Evolutionary conservation across 2,113 vertebrate genomes (phyloP).

Genomic region (Fukomys damarensis): DNA sequence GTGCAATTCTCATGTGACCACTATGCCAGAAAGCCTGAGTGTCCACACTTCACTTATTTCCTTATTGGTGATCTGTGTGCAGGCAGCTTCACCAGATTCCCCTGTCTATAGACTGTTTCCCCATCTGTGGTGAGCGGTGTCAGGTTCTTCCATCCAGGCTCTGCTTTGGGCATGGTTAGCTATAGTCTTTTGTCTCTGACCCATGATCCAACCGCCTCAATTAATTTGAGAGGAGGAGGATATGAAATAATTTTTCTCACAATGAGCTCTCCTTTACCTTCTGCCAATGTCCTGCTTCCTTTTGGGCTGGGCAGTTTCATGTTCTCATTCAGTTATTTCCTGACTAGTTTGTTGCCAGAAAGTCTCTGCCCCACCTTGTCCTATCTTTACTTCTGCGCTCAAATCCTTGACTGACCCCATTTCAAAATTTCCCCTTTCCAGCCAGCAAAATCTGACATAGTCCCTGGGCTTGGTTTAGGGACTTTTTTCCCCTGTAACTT

Average conservation of each 20-base stretch:
- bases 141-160: background rate
- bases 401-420: background rate
- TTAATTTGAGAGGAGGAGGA: background rate
- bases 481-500: background rate
- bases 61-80: background rate
- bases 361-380: background rate
- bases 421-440: background rate
- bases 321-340: background rate
- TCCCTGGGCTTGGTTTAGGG: background rate
- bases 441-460: background rate
- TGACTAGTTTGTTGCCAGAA: background rate
- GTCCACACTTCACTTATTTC: background rate
- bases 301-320: background rate
- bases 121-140: background rate
- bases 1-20: background rate
- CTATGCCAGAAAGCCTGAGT: background rate
- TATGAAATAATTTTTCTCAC: background rate
- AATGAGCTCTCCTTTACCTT: background rate
- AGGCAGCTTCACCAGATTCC: background rate
- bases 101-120: background rate
- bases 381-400: background rate
- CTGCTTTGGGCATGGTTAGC: background rate
- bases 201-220: background rate
- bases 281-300: background rate
- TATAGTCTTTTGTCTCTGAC: background rate